Evolutionary conservation across 23 tunicate species (phyloP), one percentile per base, ranked within the genome.

Genomic region (Corella eumyota): DNA sequence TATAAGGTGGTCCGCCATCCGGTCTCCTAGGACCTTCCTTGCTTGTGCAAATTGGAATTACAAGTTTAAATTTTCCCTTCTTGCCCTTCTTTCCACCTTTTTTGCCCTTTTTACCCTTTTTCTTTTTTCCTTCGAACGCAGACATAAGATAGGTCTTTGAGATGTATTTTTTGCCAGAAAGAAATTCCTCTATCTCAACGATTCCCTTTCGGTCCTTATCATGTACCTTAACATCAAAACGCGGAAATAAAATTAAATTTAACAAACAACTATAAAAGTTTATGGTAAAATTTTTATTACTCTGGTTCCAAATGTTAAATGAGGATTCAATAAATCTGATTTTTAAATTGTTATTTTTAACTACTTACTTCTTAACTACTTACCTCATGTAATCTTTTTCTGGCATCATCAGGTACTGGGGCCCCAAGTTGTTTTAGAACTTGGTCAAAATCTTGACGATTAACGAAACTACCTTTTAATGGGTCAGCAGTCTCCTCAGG

Each of bases 1-100:
- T 68, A 37, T 65, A 49, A 24, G 96, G 96, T 40, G 96, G 96
- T 9, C 96, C 96, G 29, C 96, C 96, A 68, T 88, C 88, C 13
- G 96, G 73, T 19, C 96, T 25, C 34, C 96, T 59, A 3, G 88
- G 88, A 1, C 81, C 88, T 36, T 88, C 88, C 27, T 62, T 56
- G 1, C 67, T 58, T 9, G 62, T 68, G 63, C 96, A 88, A 30
- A 88, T 88, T 23, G 96, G 96, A 65, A 88, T 73, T 0, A 81
- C 78, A 28, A 88, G 70, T 58, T 88, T 88, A 25, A 77, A 36
- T 69, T 84, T 84, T 26, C 76, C 79, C 34, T 57, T 84, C 66
- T 84, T 84, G n/a, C 83, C 94, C 38, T 70, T 70, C 49, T 64
- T 69, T 28, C 77, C 77, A 15, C 60, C 66, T 30, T 76, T 68